These are phyloP conservation scores for Dicyrtoma fusca DNA, from an alignment of 2,888 invertebrate species.

Conservation along the genomic window DNA sequence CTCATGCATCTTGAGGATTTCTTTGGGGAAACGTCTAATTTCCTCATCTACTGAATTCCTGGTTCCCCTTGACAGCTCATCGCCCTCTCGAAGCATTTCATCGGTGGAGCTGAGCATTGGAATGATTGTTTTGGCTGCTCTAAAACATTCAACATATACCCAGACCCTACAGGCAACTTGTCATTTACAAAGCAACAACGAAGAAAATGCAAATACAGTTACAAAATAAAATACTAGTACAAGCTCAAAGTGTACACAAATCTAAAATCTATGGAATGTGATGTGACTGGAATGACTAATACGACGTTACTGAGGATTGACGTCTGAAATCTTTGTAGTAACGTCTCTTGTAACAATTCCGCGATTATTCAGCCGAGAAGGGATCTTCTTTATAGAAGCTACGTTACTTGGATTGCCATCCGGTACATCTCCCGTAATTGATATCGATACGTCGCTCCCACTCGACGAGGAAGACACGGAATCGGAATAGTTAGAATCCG, in stretches of 20 bases:
- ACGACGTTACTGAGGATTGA: background rate
- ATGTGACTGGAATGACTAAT: background rate
- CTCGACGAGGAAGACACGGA: too few species aligned
- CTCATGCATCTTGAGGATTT: constrained; percentile 5
- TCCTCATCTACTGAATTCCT: background rate
- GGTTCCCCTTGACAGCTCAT: background rate
- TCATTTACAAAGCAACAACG: too few species aligned
- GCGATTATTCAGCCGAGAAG: too few species aligned
- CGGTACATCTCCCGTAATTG: too few species aligned
- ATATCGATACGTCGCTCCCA: too few species aligned
- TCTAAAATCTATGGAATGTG: too few species aligned
- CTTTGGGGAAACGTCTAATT: background rate
- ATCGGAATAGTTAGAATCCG: too few species aligned
- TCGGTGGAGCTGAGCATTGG: constrained; percentile 1
- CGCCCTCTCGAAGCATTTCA: background rate
- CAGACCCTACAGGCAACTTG: too few species aligned
- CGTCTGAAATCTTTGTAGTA: background rate
- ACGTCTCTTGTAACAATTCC: background rate
- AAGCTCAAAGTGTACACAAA: too few species aligned
- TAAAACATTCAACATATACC: background rate
- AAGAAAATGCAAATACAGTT: too few species aligned
- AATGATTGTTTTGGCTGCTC: background rate
- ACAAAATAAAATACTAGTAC: too few species aligned
- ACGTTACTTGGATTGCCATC: too few species aligned
- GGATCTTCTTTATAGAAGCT: background rate